phyloP scores from a whole-genome alignment of 2,888 invertebrate species.

The Amphipoea oculea region DNA sequence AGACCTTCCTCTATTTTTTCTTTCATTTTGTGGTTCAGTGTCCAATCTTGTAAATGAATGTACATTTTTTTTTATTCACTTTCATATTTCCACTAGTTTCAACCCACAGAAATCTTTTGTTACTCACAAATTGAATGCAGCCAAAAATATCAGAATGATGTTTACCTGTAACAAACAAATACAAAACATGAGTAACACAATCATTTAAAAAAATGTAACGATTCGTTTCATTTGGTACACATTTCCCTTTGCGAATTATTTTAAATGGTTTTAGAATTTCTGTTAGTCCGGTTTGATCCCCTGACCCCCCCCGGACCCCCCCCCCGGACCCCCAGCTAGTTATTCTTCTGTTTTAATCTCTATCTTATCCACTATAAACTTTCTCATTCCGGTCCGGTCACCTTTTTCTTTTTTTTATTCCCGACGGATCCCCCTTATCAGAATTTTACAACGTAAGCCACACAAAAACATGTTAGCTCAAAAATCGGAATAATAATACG shows the following conservation, averaged over 20 bases:
- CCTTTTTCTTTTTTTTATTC: too few relatives aligned
- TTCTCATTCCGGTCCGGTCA: too few relatives aligned
- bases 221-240: neutral
- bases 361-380: too few relatives aligned
- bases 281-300: too few relatives aligned
- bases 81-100: neutral
- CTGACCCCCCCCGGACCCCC: too few relatives aligned
- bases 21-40: neutral
- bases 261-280: neutral
- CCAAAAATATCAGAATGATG: constrained; percentile 44
- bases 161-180: constrained; percentile 66
- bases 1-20: neutral
- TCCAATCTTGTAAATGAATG: neutral
- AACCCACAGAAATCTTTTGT: constrained; percentile 23
- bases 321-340: too few relatives aligned
- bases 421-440: too few relatives aligned
- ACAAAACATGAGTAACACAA: constrained; percentile 38
- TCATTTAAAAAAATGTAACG: neutral
- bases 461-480: too few relatives aligned
- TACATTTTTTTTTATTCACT: neutral
- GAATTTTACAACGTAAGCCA: neutral
- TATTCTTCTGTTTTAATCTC: too few relatives aligned
- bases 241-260: neutral
- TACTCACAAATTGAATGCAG: constrained; percentile 54
- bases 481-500: neutral